Evolutionary conservation across 1,140 invertebrate species (phyloP), one percentile per base, ranked within the genome.

Genomic region (Ladona fulva): DNA sequence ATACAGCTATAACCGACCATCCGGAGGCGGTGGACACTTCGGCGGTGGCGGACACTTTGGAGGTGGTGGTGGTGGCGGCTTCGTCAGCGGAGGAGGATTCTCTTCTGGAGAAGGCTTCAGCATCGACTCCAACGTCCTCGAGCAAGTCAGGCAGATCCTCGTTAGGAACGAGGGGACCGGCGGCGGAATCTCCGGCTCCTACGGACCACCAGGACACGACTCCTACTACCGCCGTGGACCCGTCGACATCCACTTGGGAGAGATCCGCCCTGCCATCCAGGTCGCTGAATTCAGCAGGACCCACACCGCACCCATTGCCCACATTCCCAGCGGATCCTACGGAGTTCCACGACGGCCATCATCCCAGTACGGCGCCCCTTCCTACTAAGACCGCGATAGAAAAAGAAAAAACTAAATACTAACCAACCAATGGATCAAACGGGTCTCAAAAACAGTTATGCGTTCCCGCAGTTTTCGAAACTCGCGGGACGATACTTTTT

Each of bases 141-240:
- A 94, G 83, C 92, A 94, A 84, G 91, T 95, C 81, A 90, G 92
- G 80, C 90, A 93, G 84, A 93, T 94, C 82, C 87, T 94, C 75
- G 86, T 94, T 79, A 92, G 92, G 82, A 92, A 94, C 83, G 93
- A 95, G 85, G 86, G 84, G 25, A 81, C 81, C 76, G 81, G 82
- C n/a, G 85, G 85, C 25, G 88, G 85, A 66, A 82, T 86, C 76
- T 88, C 89, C 5, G 88, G 87, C 19, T 85, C 86, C 79, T 90
- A 90, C 83, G 89, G 89, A 16, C 83, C 84, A 14, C 88, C 85
- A 77, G 89, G 88, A n/a, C 89, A 87, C 6, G 87, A 88, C 37
- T 82, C 86, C 25, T 88, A 88, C 83, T 82, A 84, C 42, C 87
- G 88, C 44, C 88, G 52, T 12, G 66, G 91, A 77, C 91, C 92